These are phyloP conservation scores for Hoplodrina ambigua DNA, from an alignment of 2,888 invertebrate genomes.

Conservation along the genomic window DNA sequence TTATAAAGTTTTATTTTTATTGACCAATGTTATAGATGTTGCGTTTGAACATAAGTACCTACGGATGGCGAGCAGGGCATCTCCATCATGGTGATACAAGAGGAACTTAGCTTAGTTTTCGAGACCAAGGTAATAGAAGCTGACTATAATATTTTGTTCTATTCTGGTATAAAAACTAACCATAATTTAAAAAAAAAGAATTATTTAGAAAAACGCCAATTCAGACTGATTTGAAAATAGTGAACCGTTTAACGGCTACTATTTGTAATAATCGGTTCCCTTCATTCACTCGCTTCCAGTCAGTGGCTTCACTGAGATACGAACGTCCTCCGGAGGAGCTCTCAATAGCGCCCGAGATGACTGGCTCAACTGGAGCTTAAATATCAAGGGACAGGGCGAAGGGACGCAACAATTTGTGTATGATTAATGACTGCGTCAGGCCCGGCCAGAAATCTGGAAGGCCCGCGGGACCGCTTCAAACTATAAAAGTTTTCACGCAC, in stretches of 20 bases:
- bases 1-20: conserved; percentile 44
- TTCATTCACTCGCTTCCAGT: conserved; percentile 67
- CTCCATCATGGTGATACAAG: neutral
- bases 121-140: neutral
- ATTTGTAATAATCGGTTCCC: conserved; percentile 50
- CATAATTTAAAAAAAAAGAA: neutral
- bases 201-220: conserved; percentile 25
- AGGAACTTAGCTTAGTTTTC: neutral
- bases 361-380: conserved; percentile 82
- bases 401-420: conserved; percentile 69
- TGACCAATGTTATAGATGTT: conserved; percentile 13
- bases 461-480: conserved; percentile 77
- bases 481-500: conserved; percentile 70
- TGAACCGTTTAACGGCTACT: conserved; percentile 44
- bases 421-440: conserved; percentile 61
- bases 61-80: neutral
- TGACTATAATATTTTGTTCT: neutral
- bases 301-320: conserved; percentile 60
- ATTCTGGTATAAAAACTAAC: too few relatives aligned
- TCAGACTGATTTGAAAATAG: conserved; percentile 46
- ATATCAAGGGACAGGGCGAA: conserved; percentile 69
- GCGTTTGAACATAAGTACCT: conserved; percentile 16
- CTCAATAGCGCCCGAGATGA: conserved; percentile 77
- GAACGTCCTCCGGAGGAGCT: conserved; percentile 70
- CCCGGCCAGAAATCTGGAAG: conserved; percentile 56